Conservation (phyloP, 2,113 vertebrate species). For the Benitochromis conjunctus region DNA sequence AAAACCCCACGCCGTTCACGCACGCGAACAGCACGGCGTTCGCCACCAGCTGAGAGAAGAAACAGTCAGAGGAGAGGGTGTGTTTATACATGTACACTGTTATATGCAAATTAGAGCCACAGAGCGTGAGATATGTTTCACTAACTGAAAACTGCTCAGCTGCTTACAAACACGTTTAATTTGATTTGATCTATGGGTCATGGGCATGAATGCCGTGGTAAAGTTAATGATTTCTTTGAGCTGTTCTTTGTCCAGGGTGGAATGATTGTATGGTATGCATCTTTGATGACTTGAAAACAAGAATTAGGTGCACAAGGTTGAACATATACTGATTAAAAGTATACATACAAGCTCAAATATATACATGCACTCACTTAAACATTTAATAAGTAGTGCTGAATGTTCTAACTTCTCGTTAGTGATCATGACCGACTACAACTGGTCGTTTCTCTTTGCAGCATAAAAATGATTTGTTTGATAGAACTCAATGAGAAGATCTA, state of each 20-base stretch:
- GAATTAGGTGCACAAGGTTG: fast-evolving
- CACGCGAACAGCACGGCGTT: conserved; percentile 81
- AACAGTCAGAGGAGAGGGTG: neutral
- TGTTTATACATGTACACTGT: neutral
- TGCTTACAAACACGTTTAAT: neutral
- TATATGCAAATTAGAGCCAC: neutral
- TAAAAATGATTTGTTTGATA: neutral
- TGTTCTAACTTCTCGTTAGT: neutral
- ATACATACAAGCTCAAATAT: neutral
- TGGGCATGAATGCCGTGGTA: neutral
- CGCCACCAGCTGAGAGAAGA: conserved; percentile 73
- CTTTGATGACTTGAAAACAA: too few relatives aligned
- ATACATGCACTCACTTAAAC: neutral
- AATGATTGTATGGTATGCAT: too few relatives aligned
- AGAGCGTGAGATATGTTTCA: neutral
- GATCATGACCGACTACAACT: neutral
- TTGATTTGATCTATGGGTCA: neutral
- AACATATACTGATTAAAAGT: neutral
- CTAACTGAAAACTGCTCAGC: neutral
- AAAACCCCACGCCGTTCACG: conserved; percentile 80
- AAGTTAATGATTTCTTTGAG: neutral
- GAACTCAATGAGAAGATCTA: neutral
- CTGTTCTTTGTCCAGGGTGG: neutral
- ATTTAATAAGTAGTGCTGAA: neutral
- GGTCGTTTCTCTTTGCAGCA: neutral